These are phyloP conservation scores for Odontocolon sp. DNA, from an alignment of 2,888 invertebrate genomes.

Conservation along the genomic window DNA sequence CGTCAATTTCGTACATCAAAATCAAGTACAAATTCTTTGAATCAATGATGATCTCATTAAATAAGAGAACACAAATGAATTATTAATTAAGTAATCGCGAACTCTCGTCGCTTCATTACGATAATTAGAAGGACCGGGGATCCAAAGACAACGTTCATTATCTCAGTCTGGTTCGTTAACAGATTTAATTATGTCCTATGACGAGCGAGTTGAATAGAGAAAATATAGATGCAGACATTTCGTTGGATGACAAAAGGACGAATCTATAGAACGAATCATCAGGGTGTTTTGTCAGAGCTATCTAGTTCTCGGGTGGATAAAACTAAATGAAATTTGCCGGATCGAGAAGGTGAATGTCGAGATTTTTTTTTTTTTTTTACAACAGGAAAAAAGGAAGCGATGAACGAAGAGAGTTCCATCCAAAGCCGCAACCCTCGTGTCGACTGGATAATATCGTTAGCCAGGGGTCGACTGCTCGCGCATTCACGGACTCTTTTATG, in stretches of 20 bases:
- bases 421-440: not conserved
- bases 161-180: conserved; percentile 26
- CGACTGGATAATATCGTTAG: conserved; percentile 56
- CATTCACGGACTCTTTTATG: conserved; percentile 68
- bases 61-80: conserved; percentile 6
- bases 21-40: no score
- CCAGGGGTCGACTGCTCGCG: conserved; percentile 26
- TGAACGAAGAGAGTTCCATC: conserved; percentile 10
- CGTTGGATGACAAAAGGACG: not conserved
- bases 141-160: not conserved
- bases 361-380: conserved; percentile 1
- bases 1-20: no score
- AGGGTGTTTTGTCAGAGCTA: conserved; percentile 2
- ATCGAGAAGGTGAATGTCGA: conserved; percentile 27
- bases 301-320: not conserved
- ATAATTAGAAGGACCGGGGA: conserved; percentile 40
- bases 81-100: conserved; percentile 20
- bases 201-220: conserved; percentile 23
- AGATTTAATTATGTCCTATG: conserved; percentile 35
- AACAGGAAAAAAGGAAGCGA: not conserved
- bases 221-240: not conserved
- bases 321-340: conserved; percentile 1
- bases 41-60: no score
- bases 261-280: conserved; percentile 4
- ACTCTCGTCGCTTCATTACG: conserved; percentile 36